A percentile compares a stretch with the other conserved stretches of the same genome.
phyloP scores from a whole-genome alignment of 2,888 invertebrate genomes.

The Erebia ligea region DNA sequence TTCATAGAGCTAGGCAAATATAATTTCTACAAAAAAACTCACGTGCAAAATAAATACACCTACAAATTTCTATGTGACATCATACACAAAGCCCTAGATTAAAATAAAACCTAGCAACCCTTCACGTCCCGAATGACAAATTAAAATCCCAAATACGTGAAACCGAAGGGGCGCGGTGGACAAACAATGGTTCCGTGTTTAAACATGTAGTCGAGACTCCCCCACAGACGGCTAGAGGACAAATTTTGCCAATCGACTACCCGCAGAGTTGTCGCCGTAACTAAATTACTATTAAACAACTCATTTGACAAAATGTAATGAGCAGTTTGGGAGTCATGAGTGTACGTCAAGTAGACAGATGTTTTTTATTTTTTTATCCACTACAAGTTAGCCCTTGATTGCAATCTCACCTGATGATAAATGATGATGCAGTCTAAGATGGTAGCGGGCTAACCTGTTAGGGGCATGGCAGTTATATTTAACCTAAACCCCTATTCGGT shows the following conservation, averaged over 20 bases:
- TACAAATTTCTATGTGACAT: not conserved
- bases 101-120: constrained; percentile 34
- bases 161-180: constrained; percentile 45
- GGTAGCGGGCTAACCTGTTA: too few relatives aligned
- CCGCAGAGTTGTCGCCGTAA: constrained; percentile 52
- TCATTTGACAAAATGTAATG: constrained; percentile 5
- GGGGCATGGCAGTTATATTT: too few relatives aligned
- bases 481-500: too few relatives aligned
- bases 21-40: too few relatives aligned
- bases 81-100: constrained; percentile 18
- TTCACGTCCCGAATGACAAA: constrained; percentile 41
- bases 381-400: too few relatives aligned
- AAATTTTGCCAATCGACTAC: constrained; percentile 68
- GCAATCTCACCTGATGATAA: too few relatives aligned
- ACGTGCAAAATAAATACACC: not conserved
- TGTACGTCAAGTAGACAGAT: too few relatives aligned
- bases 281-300: constrained; percentile 41
- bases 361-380: too few relatives aligned
- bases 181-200: constrained; percentile 53
- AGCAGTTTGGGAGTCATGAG: not conserved
- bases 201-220: constrained; percentile 40
- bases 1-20: too few relatives aligned
- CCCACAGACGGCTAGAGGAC: constrained; percentile 50
- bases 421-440: too few relatives aligned
- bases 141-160: constrained; percentile 39